Evolutionary conservation across 2,888 invertebrate species (phyloP), one percentile per base, ranked within the genome.

Genomic region (Hemistola chrysoprasaria): DNA sequence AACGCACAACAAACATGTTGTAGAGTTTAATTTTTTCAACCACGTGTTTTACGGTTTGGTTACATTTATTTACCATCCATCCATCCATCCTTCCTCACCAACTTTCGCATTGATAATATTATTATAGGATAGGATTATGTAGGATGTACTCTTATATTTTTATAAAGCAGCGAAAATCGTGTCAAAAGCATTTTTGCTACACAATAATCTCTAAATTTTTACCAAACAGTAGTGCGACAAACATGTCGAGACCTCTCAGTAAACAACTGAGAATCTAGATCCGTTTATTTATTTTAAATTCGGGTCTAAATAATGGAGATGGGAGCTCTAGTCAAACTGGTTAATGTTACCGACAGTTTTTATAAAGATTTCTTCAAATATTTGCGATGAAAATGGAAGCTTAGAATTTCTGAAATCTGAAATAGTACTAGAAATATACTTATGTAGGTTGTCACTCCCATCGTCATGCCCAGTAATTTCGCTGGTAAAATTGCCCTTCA

Each of bases 131-230:
- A n/a, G n/a, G n/a, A n/a, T n/a, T n/a, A n/a, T n/a, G n/a, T n/a
- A n/a, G n/a, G n/a, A n/a, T n/a, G n/a, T n/a, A n/a, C n/a, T n/a
- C n/a, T n/a, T n/a, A n/a, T n/a, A n/a, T n/a, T n/a, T 29, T 29
- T 25, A 39, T 26, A 38, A 22, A 28, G 28, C 28, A 34, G 27
- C 9, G 27, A 38, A 47, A 41, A 35, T 20, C 22, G 44, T 38
- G 44, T 32, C 38, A 41, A 44, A 29, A 36, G 36, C 35, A 39
- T 40, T 38, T 41, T 48, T 41, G 28, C 30, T 22, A 38, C 34
- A 40, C 43, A 48, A 39, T 38, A 48, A 25, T 34, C 22, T 26
- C 23, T 22, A 36, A 20, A 31, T 40, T 30, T 28, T 30, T n/a
- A 9, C 11, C 21, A 21, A 11, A 40, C 8, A 38, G 22, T 31